These are phyloP conservation scores for Nasonia vitripennis DNA, from an alignment of 1,140 invertebrate species.

Conservation along the genomic window DNA sequence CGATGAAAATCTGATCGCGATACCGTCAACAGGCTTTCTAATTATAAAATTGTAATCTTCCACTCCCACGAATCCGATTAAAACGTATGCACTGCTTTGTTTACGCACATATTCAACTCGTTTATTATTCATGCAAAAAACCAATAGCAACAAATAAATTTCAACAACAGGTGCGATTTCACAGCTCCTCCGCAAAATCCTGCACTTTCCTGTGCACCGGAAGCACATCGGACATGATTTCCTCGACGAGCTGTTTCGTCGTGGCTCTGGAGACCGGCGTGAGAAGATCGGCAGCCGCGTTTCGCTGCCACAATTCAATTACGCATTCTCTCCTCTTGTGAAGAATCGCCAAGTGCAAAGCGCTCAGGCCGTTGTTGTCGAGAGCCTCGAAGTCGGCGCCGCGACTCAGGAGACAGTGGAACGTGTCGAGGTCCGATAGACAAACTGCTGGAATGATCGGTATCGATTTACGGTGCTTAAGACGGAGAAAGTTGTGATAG, in stretches of 20 bases:
- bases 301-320: slow-evolving; percentile 48
- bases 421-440: slow-evolving; percentile 55
- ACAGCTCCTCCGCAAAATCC: too few relatives aligned
- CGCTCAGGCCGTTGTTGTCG: slow-evolving; percentile 55
- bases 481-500: not conserved
- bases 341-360: slow-evolving; percentile 57
- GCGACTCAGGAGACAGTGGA: slow-evolving; percentile 51
- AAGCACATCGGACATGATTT: slow-evolving; percentile 40
- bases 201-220: not conserved
- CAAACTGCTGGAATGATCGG: slow-evolving; percentile 49
- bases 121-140: too few relatives aligned
- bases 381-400: slow-evolving; percentile 53
- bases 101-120: too few relatives aligned
- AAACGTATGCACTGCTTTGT: too few relatives aligned
- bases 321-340: slow-evolving; percentile 53
- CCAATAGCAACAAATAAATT: too few relatives aligned
- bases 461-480: not conserved
- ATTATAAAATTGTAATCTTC: too few relatives aligned
- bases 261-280: slow-evolving; percentile 34
- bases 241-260: slow-evolving; percentile 39
- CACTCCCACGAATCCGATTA: too few relatives aligned
- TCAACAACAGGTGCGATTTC: too few relatives aligned
- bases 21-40: too few relatives aligned
- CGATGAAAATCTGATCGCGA: too few relatives aligned
- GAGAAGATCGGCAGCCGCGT: slow-evolving; percentile 12